These are phyloP conservation scores for Ameiurus melas DNA, from an alignment of 2,113 vertebrate genomes.

Conservation along the genomic window DNA sequence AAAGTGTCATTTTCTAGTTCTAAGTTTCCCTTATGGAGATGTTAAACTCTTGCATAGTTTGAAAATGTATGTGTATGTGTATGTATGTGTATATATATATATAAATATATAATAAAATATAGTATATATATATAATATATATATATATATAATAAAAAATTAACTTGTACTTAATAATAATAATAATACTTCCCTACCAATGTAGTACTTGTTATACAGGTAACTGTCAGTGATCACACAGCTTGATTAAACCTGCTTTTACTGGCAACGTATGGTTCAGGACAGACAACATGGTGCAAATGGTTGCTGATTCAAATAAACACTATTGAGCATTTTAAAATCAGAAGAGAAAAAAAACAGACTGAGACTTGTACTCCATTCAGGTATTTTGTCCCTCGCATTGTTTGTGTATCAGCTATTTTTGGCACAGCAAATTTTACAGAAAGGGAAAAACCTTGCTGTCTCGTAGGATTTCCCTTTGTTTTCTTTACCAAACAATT, in stretches of 20 bases:
- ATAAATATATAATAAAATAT: no score
- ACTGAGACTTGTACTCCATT: conserved; percentile 6
- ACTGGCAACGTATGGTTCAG: not conserved
- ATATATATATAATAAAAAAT: no score
- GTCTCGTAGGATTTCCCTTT: conserved; percentile 73
- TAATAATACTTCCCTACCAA: no score
- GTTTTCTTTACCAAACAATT: conserved; percentile 63
- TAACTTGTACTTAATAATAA: no score
- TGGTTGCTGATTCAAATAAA: not conserved
- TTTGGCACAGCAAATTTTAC: conserved; percentile 66
- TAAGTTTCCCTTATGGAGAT: not conserved
- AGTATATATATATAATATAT: no score
- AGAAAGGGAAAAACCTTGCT: conserved; percentile 67
- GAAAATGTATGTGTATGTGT: no score
- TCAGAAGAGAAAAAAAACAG: not conserved
- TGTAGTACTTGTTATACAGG: not conserved
- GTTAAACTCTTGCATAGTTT: not conserved
- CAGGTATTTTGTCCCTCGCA: conserved; percentile 49
- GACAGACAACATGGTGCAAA: not conserved
- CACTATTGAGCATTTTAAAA: not conserved
- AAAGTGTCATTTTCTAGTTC: not conserved
- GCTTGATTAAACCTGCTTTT: not conserved
- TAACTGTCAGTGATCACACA: not conserved
- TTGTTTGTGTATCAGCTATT: conserved; percentile 71
- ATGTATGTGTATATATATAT: no score